Base-by-base conservation (phyloP, 2,888 invertebrate genomes). In the Phaonia tiefii region DNA sequence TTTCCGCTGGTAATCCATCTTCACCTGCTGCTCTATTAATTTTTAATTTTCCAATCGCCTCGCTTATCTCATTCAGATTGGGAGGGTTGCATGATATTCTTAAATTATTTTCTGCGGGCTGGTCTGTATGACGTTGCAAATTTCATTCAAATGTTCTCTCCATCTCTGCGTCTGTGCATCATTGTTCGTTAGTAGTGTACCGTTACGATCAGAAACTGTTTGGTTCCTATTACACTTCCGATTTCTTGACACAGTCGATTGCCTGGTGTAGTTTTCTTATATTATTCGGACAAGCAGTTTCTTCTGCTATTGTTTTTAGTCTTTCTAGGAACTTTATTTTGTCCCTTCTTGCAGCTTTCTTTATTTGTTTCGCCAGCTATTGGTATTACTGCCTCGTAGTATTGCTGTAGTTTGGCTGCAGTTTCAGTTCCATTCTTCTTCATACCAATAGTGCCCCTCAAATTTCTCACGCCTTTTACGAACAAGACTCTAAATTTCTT, bases 211-310 rank as follows among this genome's bases (percentile, higher is more conserved):
- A 8, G 44, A 26, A 11, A 26, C 31, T 31, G 31, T 8, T 31
- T 31, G 31, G 31, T 31, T 31, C 8, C 31, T 31, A 8, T 8
- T 31, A 66, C 49, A 66, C 46, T 26, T 66, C 11, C 26, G 31
- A 66, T n/a, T 31, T 51, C 20, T 8, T 20, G 13, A 11, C 37
- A 42, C 63, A 63, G 20, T 63, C 22, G 20, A 15, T 63, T 2
- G n/a, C 11, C 44, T 44, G 44, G 44, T n/a, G 44, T 8, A 44
- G 44, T 44, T 44, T 44, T 44, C 44, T 44, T 13, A 44, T 44
- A 13, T 44, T 44, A 13, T 11, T 44, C 11, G 4, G 44, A 2
- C 11, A 2, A 54, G 39, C 22, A 69, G 80, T 5, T 83, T 82
- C 44, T 63, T 80, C 17, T 69, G 54, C 37, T 13, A 22, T 2